Base-by-base conservation (phyloP, 2,888 invertebrate species). In the Cephus rjabovi region DNA sequence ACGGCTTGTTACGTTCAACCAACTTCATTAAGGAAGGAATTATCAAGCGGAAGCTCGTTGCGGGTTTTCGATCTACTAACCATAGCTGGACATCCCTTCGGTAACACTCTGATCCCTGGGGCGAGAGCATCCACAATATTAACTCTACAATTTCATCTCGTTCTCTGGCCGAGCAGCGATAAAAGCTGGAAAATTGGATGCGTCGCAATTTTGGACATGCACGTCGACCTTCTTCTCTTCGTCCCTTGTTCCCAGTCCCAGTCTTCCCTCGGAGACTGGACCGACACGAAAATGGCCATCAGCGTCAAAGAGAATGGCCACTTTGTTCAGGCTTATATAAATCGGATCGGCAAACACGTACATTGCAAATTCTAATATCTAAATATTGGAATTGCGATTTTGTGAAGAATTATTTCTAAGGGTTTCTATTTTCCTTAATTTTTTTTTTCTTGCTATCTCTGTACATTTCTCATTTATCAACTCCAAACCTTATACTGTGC, bases 151-250 rank as follows among this genome's bases (percentile, higher is more conserved):
- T 56, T 56, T 56, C 33, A 34, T 40, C 83, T 84, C 40, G 76
- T 35, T 76, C 76, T 68, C 71, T 70, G 73, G 78, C 76, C 30
- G 33, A 40, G 40, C 69, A 75, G 82, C 56, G 85, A 86, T 87
- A 85, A 84, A 85, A 83, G 77, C 83, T 81, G 84, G 83, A 84
- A 87, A 87, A 86, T 88, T 87, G 87, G 85, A 86, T 86, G 85
- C 81, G 35, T 35, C 80, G 69, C 79, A 80, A 82, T 81, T 83
- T 81, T 74, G 75, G 71, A 70, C 73, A 75, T 75, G 78, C 75
- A 75, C 80, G 80, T 77, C 74, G 79, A 79, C 76, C 74, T 79
- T 78, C 81, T 78, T 81, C 75, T 82, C 79, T 78, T 77, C 77
- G 76, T 77, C 56, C 56, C 56, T 71, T 33, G 31, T 31, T 70